These are phyloP conservation scores for Malachius bipustulatus DNA, from an alignment of 2,888 invertebrate species.

Conservation along the genomic window DNA sequence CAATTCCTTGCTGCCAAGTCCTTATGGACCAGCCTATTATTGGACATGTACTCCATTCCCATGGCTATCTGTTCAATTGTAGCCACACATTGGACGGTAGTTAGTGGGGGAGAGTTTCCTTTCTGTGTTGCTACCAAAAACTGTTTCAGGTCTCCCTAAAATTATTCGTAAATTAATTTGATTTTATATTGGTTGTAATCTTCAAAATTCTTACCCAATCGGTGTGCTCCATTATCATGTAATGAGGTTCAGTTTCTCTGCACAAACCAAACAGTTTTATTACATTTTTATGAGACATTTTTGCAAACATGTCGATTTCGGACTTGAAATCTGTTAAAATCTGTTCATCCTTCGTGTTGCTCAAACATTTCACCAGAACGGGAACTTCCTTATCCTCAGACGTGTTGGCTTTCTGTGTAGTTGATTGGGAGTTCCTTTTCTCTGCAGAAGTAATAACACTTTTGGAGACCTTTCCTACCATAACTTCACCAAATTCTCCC, in stretches of 20 bases:
- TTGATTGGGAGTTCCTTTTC: slow-evolving; percentile 27
- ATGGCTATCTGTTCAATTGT: slow-evolving; percentile 65
- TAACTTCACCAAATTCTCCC: slow-evolving; percentile 87
- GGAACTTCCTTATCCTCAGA: slow-evolving; percentile 38
- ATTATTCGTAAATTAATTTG: too few relatives aligned
- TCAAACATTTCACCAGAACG: slow-evolving; percentile 66
- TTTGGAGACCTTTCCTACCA: slow-evolving; percentile 52
- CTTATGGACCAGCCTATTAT: slow-evolving; percentile 70
- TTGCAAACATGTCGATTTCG: slow-evolving; percentile 76
- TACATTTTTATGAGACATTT: slow-evolving; percentile 72
- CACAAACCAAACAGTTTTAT: slow-evolving; percentile 71
- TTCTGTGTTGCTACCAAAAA: slow-evolving; percentile 61
- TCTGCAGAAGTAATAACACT: slow-evolving; percentile 21
- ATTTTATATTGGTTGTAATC: too few relatives aligned
- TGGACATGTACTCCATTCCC: slow-evolving; percentile 68
- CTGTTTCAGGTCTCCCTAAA: slow-evolving; percentile 83
- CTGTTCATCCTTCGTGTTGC: slow-evolving; percentile 64
- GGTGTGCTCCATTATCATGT: slow-evolving; percentile 79
- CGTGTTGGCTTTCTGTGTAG: slow-evolving; percentile 22
- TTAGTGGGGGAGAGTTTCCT: slow-evolving; percentile 47
- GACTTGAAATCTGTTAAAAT: slow-evolving; percentile 74
- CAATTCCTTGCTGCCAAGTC: slow-evolving; percentile 90
- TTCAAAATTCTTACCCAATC: slow-evolving; percentile 87
- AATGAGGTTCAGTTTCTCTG: slow-evolving; percentile 74
- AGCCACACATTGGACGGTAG: slow-evolving; percentile 52